Evolutionary conservation across 2,888 invertebrate species (phyloP), one percentile per base, ranked within the genome.

Genomic region (Adelognathus sp.): DNA sequence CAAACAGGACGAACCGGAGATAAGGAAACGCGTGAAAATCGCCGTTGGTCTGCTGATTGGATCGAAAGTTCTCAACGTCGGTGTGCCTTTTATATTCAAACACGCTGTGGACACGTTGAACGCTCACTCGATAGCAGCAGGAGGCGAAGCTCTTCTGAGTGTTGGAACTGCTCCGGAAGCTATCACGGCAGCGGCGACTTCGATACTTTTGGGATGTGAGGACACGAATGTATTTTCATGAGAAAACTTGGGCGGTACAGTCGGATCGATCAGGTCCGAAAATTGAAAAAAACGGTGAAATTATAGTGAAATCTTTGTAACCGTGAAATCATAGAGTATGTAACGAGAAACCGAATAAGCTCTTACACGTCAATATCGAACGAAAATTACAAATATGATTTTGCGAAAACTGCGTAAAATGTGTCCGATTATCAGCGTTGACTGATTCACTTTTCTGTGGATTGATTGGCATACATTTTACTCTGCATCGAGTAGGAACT

Each of bases 51-150:
- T 98, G 56, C 92, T 98, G 64, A 94, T 96, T 64, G 95, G 96
- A 44, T 97, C 97, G 31, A 98, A 99, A 93, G 90, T 97, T 66
- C 92, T 98, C 88, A 99, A 97, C 87, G 98, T 99, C 1, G 93
- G 95, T 58, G 99, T 99, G 24, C 99, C 99, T 9, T 99, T 99
- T 92, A 92, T 99, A 73, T 98, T 99, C 92, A 99, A 99, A 92
- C 96, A 97, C 89, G 96, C 96, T 0, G 94, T 99, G 75, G 99
- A 99, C 90, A 94, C 95, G 83, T 94, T 99, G 80, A 98, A 98
- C 89, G 92, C 92, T 4, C 91, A 89, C 11, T 91, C 93, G 5
- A 88, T 93, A 36, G 89, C 93, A 1, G 86, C 90, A 0, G 89
- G 92, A 0, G 92, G 93, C 0, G 93, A 93, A 14, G 93, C 93